Evolutionary conservation across 2,888 invertebrate species (phyloP).

Genomic region (Mimumesa dahlbomi): DNA sequence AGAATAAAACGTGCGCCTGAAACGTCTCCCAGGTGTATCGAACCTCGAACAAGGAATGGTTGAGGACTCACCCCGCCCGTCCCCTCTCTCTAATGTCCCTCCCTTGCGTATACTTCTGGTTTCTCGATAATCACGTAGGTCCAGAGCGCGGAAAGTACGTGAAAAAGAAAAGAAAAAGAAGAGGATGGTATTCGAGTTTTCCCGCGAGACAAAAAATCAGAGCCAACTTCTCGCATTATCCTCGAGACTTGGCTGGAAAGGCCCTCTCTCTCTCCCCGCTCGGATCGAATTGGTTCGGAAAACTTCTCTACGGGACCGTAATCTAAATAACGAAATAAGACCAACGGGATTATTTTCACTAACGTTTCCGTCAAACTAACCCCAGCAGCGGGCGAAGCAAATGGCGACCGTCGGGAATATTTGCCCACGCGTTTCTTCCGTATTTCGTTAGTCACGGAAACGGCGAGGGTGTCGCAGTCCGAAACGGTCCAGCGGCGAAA

Average conservation of each 20-base stretch:
- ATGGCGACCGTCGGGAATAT: too few relatives aligned
- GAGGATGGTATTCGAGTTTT: neutral
- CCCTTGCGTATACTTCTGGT: slow-evolving; percentile 1
- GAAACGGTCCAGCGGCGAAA: slow-evolving; percentile 28
- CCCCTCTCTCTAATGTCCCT: neutral
- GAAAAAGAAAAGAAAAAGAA: neutral
- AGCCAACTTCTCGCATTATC: slow-evolving; percentile 40
- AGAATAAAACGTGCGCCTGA: too few relatives aligned
- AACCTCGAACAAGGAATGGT: too few relatives aligned
- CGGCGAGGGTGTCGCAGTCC: neutral
- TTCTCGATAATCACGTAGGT: slow-evolving; percentile 23
- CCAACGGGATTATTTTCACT: too few relatives aligned
- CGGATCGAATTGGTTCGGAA: slow-evolving; percentile 13
- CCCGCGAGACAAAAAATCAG: slow-evolving; percentile 14
- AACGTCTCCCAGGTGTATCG: too few relatives aligned
- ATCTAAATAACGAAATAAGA: slow-evolving; percentile 25
- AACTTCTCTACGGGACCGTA: slow-evolving; percentile 9
- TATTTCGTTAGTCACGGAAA: slow-evolving; percentile 4
- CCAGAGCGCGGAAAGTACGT: neutral
- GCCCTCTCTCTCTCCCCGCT: slow-evolving; percentile 14
- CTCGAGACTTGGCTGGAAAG: slow-evolving; percentile 1
- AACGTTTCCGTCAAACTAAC: too few relatives aligned
- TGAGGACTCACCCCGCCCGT: neutral
- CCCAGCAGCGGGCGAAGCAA: too few relatives aligned
- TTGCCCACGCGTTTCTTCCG: neutral